Evolutionary conservation across 2,113 vertebrate species (phyloP).

Genomic region (Cettia cetti): DNA sequence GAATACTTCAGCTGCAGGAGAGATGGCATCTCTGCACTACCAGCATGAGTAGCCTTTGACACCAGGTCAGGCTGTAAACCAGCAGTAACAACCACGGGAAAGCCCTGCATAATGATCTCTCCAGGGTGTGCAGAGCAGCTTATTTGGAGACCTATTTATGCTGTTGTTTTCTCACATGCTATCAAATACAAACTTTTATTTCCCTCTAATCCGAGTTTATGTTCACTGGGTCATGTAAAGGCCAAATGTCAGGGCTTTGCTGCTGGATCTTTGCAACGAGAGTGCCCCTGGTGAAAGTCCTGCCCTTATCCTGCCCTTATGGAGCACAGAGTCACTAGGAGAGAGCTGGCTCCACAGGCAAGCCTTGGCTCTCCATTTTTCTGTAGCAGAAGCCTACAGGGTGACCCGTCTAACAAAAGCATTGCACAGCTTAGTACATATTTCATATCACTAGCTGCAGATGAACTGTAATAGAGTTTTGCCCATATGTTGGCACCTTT

Average conservation of each 20-base stretch:
- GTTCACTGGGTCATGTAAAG: neutral
- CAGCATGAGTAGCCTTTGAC: neutral
- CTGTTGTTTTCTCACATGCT: neutral
- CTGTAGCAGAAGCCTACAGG: neutral
- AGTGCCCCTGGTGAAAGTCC: neutral
- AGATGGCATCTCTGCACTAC: neutral
- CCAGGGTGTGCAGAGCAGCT: neutral
- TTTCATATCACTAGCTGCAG: neutral
- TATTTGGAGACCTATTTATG: neutral
- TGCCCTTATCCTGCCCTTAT: neutral
- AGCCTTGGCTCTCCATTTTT: neutral
- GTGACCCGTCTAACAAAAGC: neutral
- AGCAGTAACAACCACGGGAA: neutral
- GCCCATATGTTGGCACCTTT: neutral
- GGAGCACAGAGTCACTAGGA: fast-evolving
- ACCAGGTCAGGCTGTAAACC: neutral
- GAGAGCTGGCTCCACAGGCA: neutral
- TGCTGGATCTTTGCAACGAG: neutral
- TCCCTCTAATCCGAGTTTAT: neutral
- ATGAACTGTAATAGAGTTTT: neutral
- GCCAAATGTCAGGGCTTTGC: neutral
- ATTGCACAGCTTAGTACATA: neutral
- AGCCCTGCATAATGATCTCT: neutral
- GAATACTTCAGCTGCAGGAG: neutral
- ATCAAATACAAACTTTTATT: neutral